Base-by-base conservation (phyloP, 2,888 invertebrate species). In the Crocallis elinguaria region DNA sequence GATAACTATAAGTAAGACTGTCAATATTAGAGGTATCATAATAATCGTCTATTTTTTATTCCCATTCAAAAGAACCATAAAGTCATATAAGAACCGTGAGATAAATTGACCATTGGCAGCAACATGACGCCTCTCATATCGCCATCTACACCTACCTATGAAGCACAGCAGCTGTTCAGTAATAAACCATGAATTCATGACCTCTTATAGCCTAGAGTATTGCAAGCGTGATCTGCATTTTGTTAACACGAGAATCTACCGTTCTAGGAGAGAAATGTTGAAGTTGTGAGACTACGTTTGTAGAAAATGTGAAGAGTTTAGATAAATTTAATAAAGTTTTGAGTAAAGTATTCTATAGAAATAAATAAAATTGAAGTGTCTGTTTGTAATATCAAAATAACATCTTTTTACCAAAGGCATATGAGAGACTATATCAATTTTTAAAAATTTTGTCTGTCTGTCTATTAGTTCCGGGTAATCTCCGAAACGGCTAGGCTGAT, bases 211-310 rank as follows among this genome's bases (percentile, higher is more conserved):
- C 39, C 14, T 12, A 4, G 38, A 13, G 16, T 39, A 51, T 39
- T 39, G 51, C 39, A 35, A 13, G 21, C 51, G 45, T 51, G 51
- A 51, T 27, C 42, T 50, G 49, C 49, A 50, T 50, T 32, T 25
- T 23, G 49, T 41, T 35, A 11, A 33, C 19, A 13, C 14, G 3
- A 32, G 23, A 36, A 12, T 36, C 12, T 23, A 25, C n/a, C 27
- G 41, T 45, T 42, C 37, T 33, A 4, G 36, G 23, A 33, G 19
- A 50, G 21, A 45, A 32, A 32, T 16, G 11, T 39, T 5, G 7
- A 11, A 33, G 16, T 14, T 35, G 16, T 13, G 19, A 42, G 32
- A 13, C 14, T 32, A 13, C 8, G 29, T 29, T 11, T 29, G 27
- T n/a, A 27, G 29, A 29, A 5, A 8, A 9, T 9, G 4, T 9